Evolutionary conservation across 2,888 invertebrate species (phyloP), one percentile per base, ranked within the genome.

Genomic region (Melinaea marsaeus): DNA sequence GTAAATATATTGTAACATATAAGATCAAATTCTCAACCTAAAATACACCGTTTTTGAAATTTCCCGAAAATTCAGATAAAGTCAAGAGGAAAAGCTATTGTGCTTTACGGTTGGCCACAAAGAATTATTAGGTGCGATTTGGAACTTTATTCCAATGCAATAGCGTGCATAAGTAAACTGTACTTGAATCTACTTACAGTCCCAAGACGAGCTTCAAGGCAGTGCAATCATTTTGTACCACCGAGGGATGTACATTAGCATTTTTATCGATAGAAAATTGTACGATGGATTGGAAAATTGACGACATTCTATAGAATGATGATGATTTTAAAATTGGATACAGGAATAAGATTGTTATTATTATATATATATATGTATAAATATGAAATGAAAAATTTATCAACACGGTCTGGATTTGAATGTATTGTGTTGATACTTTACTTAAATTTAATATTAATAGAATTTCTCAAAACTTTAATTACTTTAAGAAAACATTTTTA

Each of bases 181-280:
- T 65, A 70, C 66, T 70, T 69, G 71, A 74, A 76, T 74, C 74
- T 74, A 75, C 74, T 77, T 75, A 71, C 69, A 62, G 68, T 67
- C 69, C 69, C 69, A 70, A 75, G 79, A 75, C 75, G 76, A 74
- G 76, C 76, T 70, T 71, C 72, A 73, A 76, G 80, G 79, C 78
- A 66, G 85, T 83, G 85, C 86, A 86, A 86, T 87, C 87, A 84
- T 80, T 79, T 78, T 73, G 74, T 75, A 76, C 77, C 79, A 74
- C 66, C 71, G 84, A 85, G 82, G 83, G 81, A 80, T 82, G 75
- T 74, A 75, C 75, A 85, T 86, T 87, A 82, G 85, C 86, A 88
- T 86, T 85, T 87, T 87, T 88, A 88, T 88, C 85, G 88, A 88
- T 83, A 82, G 76, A 77, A 79, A 79, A 81, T 79, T 77, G 76